Evolutionary conservation across 2,888 invertebrate species (phyloP).

Genomic region (Pomacea canaliculata): DNA sequence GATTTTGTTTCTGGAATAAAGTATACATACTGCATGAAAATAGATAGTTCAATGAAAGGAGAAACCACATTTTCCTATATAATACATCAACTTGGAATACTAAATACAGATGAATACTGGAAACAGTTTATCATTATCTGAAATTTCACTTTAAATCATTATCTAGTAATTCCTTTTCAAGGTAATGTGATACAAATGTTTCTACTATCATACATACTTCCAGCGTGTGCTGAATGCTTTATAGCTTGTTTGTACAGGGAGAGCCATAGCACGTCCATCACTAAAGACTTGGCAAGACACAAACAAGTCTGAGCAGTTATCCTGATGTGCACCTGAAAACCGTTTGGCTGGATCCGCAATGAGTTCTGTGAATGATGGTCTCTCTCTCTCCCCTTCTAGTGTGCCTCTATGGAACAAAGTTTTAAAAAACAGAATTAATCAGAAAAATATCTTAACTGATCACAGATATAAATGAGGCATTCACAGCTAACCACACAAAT

Average conservation of each 20-base stretch:
- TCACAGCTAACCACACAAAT: too few relatives aligned
- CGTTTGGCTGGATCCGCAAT: constrained; percentile 89
- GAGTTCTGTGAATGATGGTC: constrained; percentile 89
- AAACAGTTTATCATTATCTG: too few relatives aligned
- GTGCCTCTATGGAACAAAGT: constrained; percentile 24
- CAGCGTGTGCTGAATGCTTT: constrained; percentile 92
- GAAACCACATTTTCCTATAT: too few relatives aligned
- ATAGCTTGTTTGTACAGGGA: constrained; percentile 90
- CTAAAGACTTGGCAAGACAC: constrained; percentile 88
- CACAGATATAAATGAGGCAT: too few relatives aligned
- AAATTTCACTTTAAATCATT: too few relatives aligned
- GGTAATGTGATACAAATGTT: neutral
- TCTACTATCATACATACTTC: constrained; percentile 79
- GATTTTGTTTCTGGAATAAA: too few relatives aligned
- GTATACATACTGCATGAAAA: too few relatives aligned
- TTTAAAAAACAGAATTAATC: too few relatives aligned
- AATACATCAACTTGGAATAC: too few relatives aligned
- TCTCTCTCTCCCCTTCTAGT: constrained; percentile 88
- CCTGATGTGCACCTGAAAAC: constrained; percentile 89
- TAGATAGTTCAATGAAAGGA: too few relatives aligned
- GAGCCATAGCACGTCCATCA: constrained; percentile 83
- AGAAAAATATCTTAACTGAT: too few relatives aligned
- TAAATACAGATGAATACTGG: too few relatives aligned
- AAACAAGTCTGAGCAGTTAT: constrained; percentile 87
- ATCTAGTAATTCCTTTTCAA: neutral